These are phyloP conservation scores for Trissoscelio sp. DNA, from an alignment of 2,888 invertebrate genomes.

Conservation along the genomic window DNA sequence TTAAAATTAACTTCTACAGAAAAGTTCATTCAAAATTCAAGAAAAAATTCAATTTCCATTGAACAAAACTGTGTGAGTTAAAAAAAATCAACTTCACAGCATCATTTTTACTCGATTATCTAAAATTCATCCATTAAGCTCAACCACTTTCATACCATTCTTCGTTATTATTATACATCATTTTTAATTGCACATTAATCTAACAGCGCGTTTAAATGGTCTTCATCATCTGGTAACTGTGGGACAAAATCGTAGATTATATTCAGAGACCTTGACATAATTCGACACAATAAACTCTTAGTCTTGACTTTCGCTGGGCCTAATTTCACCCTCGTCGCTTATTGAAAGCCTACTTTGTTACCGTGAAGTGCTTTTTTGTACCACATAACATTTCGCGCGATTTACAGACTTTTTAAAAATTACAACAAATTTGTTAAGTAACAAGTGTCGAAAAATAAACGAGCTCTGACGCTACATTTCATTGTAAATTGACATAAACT, in stretches of 20 bases:
- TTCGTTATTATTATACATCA: no score
- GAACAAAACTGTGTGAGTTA: no score
- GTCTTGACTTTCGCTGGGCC: constrained; percentile 22
- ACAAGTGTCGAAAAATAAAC: not conserved
- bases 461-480: not conserved
- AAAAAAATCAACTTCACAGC: no score
- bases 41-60: no score
- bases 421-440: not conserved
- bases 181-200: no score
- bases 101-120: no score
- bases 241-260: constrained; percentile 34
- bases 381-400: no score
- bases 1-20: no score
- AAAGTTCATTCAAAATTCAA: no score
- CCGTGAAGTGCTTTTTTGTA: no score
- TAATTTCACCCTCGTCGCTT: constrained; percentile 32
- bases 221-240: constrained; percentile 14
- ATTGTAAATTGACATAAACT: constrained; percentile 7
- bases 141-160: no score
- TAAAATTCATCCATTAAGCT: no score
- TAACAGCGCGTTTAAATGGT: not conserved
- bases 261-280: constrained; percentile 39
- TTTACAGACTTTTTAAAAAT: not conserved
- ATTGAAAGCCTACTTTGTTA: constrained; percentile 13
- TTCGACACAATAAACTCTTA: constrained; percentile 37